Evolutionary conservation across 2,113 vertebrate genomes (phyloP).

Genomic region (Megaceryle torquata): DNA sequence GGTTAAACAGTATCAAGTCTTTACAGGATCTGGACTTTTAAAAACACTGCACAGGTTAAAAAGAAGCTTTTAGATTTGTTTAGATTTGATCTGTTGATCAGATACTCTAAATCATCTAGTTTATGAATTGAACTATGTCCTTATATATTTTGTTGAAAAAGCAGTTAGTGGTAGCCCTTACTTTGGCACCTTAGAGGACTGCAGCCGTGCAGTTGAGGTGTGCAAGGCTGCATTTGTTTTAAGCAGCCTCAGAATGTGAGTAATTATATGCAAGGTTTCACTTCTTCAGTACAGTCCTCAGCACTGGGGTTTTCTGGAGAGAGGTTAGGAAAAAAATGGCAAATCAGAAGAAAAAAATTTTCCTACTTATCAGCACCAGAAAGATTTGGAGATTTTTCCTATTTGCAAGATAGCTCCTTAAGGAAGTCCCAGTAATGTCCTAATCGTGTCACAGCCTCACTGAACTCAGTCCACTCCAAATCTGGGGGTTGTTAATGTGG

Average conservation of each 20-base stretch:
- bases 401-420: neutral
- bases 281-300: neutral
- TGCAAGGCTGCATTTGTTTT: neutral
- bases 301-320: neutral
- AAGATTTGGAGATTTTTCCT: neutral
- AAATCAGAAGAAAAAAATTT: neutral
- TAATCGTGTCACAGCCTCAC: neutral
- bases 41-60: neutral
- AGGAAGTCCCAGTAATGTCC: neutral
- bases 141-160: neutral
- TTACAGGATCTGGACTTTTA: neutral
- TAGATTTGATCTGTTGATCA: too few species aligned
- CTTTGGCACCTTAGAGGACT: neutral
- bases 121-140: neutral
- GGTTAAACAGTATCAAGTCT: neutral
- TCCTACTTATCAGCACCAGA: neutral
- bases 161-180: neutral
- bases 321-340: neutral
- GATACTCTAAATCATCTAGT: neutral
- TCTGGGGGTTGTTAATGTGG: neutral
- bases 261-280: neutral
- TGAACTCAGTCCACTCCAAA: neutral
- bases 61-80: neutral
- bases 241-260: neutral
- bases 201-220: neutral